phyloP scores from a whole-genome alignment of 2,113 vertebrate genomes.

The Halichoeres trimaculatus region DNA sequence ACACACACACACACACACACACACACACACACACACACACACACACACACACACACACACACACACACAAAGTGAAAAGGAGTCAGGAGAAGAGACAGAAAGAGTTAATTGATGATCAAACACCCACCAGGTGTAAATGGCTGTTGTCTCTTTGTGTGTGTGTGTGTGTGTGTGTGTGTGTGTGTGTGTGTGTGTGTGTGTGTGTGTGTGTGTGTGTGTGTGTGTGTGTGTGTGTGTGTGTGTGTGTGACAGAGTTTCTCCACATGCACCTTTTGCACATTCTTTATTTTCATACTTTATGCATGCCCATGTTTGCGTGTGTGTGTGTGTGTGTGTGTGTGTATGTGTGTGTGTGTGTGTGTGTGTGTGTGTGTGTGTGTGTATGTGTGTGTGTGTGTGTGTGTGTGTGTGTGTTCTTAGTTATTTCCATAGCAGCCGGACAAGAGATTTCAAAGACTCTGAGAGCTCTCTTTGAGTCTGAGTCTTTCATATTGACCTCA shows the following conservation, averaged over 20 bases:
- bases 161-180: constrained; percentile 37
- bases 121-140: constrained; percentile 78
- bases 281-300: no score
- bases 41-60: constrained; percentile 41
- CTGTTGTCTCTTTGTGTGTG: constrained; percentile 59
- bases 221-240: background rate
- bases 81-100: constrained; percentile 61
- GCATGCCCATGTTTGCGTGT: no score
- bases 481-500: constrained; percentile 84
- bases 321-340: background rate
- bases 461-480: constrained; percentile 77
- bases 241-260: constrained; percentile 44
- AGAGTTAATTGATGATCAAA: constrained; percentile 83
- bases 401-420: constrained; percentile 34
- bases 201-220: no score
- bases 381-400: constrained; percentile 35
- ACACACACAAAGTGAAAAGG: no score
- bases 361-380: constrained; percentile 11
- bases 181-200: no score
- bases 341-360: background rate
- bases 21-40: constrained; percentile 24
- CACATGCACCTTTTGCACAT: background rate
- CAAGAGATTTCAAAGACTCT: constrained; percentile 70
- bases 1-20: constrained; percentile 16
- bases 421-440: constrained; percentile 51